phyloP scores from a whole-genome alignment of 2,888 invertebrate species.

The Aspidapion aeneum region DNA sequence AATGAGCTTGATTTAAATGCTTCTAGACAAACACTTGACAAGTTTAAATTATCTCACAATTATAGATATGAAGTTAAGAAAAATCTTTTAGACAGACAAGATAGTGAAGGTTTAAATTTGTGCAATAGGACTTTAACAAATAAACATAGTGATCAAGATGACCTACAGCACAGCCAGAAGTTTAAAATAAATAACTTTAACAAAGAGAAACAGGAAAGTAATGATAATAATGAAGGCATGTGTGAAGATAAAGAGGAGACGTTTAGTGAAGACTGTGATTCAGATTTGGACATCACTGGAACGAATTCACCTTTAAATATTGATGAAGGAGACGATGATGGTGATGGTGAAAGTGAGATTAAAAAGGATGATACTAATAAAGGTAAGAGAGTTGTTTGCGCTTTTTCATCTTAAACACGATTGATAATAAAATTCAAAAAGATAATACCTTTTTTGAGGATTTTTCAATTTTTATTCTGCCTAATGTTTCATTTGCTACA shows the following conservation, averaged over 20 bases:
- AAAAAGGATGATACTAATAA: background rate
- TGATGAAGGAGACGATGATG: slow-evolving; percentile 31
- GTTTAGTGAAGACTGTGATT: slow-evolving; percentile 56
- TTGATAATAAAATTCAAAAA: background rate
- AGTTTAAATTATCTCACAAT: background rate
- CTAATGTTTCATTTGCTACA: no score
- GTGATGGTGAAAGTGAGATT: slow-evolving; percentile 25
- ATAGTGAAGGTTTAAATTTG: background rate
- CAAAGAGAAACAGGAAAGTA: background rate
- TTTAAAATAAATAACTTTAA: background rate
- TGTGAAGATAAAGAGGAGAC: background rate
- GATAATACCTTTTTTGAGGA: background rate
- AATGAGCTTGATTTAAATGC: background rate
- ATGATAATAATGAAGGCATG: background rate
- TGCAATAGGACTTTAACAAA: background rate
- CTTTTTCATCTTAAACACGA: background rate
- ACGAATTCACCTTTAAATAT: slow-evolving; percentile 60
- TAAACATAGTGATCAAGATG: background rate
- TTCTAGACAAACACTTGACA: background rate
- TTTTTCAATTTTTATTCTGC: no score
- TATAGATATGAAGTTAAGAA: background rate
- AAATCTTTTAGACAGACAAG: no score
- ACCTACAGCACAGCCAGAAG: background rate
- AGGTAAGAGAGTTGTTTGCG: no score
- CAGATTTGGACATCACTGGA: slow-evolving; percentile 74